A percentile compares a stretch with the other conserved stretches of the same genome.
phyloP scores from a whole-genome alignment of 2,113 vertebrate species.

The Plotosus lineatus region DNA sequence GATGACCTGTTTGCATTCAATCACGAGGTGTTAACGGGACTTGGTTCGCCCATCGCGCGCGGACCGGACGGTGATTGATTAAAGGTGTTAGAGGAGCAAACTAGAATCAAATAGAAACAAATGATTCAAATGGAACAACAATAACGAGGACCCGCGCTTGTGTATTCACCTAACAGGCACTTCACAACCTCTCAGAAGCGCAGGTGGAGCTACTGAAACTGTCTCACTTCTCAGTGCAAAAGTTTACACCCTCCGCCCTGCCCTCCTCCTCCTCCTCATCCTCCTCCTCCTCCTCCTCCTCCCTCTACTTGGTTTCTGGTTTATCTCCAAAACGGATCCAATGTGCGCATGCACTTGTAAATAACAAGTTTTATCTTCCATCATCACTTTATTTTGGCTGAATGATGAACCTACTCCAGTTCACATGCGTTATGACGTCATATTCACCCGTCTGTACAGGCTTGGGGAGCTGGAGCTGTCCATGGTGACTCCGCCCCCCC shows the following conservation, averaged over 20 bases:
- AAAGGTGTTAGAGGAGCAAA: slow-evolving; percentile 52
- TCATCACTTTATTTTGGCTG: too few species aligned
- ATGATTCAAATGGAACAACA: slow-evolving; percentile 29
- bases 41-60: slow-evolving; percentile 56
- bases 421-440: too few species aligned
- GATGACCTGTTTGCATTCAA: slow-evolving; percentile 72
- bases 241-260: slow-evolving; percentile 5
- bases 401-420: too few species aligned
- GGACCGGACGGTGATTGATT: slow-evolving; percentile 65
- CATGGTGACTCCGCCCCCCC: too few species aligned
- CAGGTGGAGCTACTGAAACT: slow-evolving; percentile 24
- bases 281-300: neutral
- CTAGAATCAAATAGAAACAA: slow-evolving; percentile 54
- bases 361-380: too few species aligned
- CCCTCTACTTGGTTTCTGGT: neutral
- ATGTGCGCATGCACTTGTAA: too few species aligned
- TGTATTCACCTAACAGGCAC: slow-evolving; percentile 61
- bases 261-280: too few species aligned
- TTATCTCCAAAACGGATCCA: too few species aligned
- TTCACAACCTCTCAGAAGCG: slow-evolving; percentile 23
- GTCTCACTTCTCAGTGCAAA: slow-evolving; percentile 10
- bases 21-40: slow-evolving; percentile 72
- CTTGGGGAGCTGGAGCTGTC: too few species aligned
- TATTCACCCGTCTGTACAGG: too few species aligned
- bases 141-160: slow-evolving; percentile 43